Conservation (phyloP, 92 coral and sea anemone genomes). For the Pocillopora meandrina region DNA sequence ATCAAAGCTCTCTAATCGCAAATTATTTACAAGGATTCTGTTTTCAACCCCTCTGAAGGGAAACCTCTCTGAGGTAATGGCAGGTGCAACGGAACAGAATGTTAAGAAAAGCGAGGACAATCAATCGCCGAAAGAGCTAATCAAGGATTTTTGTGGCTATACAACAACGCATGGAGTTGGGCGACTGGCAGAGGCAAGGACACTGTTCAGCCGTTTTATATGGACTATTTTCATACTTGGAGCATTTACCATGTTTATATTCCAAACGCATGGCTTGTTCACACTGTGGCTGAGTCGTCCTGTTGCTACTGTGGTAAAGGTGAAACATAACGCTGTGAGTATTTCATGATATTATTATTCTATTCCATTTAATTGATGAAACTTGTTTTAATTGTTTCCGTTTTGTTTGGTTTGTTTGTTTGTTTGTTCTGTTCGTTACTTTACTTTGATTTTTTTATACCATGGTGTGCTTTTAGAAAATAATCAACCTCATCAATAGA, state of each 20-base stretch:
- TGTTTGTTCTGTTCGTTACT: too few relatives aligned
- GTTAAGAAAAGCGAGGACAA: not conserved
- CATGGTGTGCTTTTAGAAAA: too few relatives aligned
- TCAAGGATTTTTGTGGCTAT: slow-evolving; percentile 49
- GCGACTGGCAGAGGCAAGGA: slow-evolving; percentile 46
- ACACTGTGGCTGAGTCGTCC: slow-evolving; percentile 37
- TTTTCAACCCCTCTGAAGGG: not conserved
- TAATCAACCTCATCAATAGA: too few relatives aligned
- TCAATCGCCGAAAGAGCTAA: slow-evolving; percentile 9
- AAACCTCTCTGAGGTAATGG: not conserved
- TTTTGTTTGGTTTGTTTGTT: too few relatives aligned
- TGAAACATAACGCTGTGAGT: slow-evolving; percentile 38
- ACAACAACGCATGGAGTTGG: slow-evolving; percentile 69
- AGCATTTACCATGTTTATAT: slow-evolving; percentile 36
- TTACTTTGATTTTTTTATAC: too few relatives aligned
- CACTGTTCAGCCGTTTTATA: slow-evolving; percentile 27
- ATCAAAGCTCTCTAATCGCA: not conserved
- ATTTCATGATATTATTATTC: too few relatives aligned
- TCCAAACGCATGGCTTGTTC: slow-evolving; percentile 36
- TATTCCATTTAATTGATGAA: too few relatives aligned
- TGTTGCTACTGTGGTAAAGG: slow-evolving; percentile 41
- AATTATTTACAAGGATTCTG: not conserved
- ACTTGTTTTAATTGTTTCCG: too few relatives aligned
- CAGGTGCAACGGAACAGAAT: slow-evolving; percentile 3
- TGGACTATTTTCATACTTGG: slow-evolving; percentile 48